Evolutionary conservation across 1,140 invertebrate genomes (phyloP).

Genomic region (Aphelinus certus): DNA sequence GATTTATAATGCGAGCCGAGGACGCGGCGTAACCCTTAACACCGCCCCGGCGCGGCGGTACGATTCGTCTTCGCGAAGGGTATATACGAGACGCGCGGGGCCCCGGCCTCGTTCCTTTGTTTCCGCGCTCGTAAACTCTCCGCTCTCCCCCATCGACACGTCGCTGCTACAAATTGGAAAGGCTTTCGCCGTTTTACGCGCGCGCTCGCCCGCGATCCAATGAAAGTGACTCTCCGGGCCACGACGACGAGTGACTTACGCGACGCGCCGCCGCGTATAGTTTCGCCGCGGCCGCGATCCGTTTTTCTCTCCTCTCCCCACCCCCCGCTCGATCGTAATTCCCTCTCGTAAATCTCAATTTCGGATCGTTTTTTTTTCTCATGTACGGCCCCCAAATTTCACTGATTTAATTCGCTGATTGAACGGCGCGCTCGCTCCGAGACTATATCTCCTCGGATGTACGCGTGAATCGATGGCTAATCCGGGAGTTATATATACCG

Average conservation of each 20-base stretch:
- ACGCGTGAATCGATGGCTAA: no score
- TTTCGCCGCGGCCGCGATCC: no score
- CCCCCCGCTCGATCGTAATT: constrained; percentile 6
- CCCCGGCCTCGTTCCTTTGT: constrained; percentile 14
- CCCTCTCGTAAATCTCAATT: constrained; percentile 13
- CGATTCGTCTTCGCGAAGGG: constrained; percentile 12
- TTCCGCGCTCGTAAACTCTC: constrained; percentile 22
- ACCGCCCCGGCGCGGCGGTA: background rate
- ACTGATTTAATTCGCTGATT: no score
- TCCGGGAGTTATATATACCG: no score
- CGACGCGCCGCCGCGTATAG: background rate
- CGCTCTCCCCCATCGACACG: constrained; percentile 18
- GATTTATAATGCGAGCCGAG: constrained; percentile 34
- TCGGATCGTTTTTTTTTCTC: background rate
- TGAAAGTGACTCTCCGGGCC: constrained; percentile 2
- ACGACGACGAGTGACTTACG: background rate
- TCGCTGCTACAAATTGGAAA: constrained; percentile 29
- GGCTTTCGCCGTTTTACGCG: background rate
- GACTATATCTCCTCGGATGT: no score
- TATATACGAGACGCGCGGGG: background rate
- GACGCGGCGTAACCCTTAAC: background rate
- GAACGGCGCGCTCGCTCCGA: no score
- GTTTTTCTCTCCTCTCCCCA: background rate
- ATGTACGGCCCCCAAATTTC: no score
- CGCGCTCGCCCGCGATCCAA: background rate